A percentile compares a stretch with the other conserved stretches of the same genome.
Evolutionary conservation across 2,888 invertebrate genomes (phyloP).

Genomic region (Drosophila neonasuta): DNA sequence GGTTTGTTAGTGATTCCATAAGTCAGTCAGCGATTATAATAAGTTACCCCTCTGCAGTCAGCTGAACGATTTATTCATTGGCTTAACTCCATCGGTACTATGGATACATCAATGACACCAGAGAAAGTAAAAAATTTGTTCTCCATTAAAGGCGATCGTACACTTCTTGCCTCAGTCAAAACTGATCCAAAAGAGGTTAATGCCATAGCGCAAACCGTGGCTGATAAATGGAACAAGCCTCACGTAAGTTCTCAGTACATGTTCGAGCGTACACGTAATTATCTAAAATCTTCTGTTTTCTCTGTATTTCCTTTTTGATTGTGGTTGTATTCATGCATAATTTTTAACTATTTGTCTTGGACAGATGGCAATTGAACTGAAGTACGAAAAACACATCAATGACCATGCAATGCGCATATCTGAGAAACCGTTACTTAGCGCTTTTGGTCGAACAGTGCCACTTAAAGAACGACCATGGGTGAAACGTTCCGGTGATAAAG

Average conservation of each 20-base stretch:
- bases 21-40: background rate
- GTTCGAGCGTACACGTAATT: too few species aligned
- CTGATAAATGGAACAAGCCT: conserved; percentile 79
- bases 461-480: conserved; percentile 73
- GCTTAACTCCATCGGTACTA: conserved; percentile 79
- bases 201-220: conserved; percentile 80
- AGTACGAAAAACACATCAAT: conserved; percentile 77
- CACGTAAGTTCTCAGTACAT: conserved; percentile 62
- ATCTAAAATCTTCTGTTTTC: background rate
- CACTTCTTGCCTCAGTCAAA: conserved; percentile 77
- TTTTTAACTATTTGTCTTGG: background rate
- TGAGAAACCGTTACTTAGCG: conserved; percentile 68
- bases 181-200: conserved; percentile 80
- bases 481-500: conserved; percentile 62
- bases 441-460: conserved; percentile 81
- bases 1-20: conserved; percentile 49
- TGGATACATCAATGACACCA: conserved; percentile 76
- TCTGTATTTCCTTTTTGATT: too few species aligned
- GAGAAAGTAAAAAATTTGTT: conserved; percentile 80
- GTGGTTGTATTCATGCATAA: background rate
- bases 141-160: conserved; percentile 79
- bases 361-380: conserved; percentile 81
- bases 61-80: conserved; percentile 81
- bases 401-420: conserved; percentile 58
- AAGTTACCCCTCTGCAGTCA: conserved; percentile 56